phyloP scores from a whole-genome alignment of 2,888 invertebrate species.

The Dryobota labecula region DNA sequence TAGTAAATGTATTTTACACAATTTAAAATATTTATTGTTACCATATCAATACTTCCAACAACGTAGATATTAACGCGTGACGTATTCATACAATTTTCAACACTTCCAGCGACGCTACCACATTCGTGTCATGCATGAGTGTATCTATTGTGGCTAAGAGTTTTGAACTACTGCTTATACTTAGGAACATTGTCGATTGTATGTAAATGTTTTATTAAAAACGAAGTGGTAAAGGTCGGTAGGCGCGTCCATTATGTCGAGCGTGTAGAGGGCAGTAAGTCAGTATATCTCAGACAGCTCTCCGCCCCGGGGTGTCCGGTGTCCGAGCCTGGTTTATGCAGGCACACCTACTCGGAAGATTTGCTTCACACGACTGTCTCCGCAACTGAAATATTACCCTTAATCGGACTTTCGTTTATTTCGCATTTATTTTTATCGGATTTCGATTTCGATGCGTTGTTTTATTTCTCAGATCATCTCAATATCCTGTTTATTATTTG shows the following conservation, averaged over 20 bases:
- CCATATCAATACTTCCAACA: slow-evolving; percentile 8
- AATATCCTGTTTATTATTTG: slow-evolving; percentile 35
- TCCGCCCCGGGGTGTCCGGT: slow-evolving; percentile 81
- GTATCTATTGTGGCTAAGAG: slow-evolving; percentile 40
- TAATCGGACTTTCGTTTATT: slow-evolving; percentile 74
- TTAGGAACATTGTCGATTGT: slow-evolving; percentile 62
- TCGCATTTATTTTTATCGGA: slow-evolving; percentile 70
- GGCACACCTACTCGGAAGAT: slow-evolving; percentile 76
- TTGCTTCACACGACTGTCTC: slow-evolving; percentile 77
- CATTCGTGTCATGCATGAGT: slow-evolving; percentile 38
- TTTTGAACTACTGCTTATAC: slow-evolving; percentile 44
- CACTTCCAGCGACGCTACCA: slow-evolving; percentile 27
- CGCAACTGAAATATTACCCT: slow-evolving; percentile 77
- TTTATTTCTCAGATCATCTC: slow-evolving; percentile 53
- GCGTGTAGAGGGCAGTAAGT: slow-evolving; percentile 67
- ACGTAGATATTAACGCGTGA: slow-evolving; percentile 18
- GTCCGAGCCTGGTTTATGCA: slow-evolving; percentile 80
- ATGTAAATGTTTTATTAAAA: slow-evolving; percentile 59
- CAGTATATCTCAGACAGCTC: slow-evolving; percentile 74
- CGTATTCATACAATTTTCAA: slow-evolving; percentile 15
- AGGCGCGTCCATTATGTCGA: slow-evolving; percentile 54
- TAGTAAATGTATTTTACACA: slow-evolving; percentile 43
- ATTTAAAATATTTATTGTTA: slow-evolving; percentile 35
- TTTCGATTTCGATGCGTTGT: slow-evolving; percentile 65
- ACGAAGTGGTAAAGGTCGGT: slow-evolving; percentile 62